Conservation (phyloP, 2,797 vertebrate species). For the Odontamblyopus rebecca region DNA sequence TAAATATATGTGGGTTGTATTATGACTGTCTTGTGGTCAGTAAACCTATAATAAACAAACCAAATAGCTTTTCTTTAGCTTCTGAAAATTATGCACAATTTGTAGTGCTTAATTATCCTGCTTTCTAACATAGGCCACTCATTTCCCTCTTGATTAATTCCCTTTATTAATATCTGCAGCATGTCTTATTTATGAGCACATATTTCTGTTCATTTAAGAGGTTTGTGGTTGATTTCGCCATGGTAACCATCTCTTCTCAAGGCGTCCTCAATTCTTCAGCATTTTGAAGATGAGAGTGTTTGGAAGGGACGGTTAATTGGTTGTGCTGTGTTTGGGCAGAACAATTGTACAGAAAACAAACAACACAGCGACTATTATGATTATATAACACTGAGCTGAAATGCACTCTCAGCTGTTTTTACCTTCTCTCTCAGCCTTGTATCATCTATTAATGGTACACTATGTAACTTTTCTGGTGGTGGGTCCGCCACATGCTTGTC, state of each 20-base stretch:
- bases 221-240: conserved; percentile 35
- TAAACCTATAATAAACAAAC: neutral
- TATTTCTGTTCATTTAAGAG: conserved; percentile 24
- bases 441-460: neutral
- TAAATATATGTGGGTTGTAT: neutral
- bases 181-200: conserved; percentile 18
- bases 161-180: conserved; percentile 2
- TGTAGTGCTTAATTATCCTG: neutral
- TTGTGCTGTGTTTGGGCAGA: conserved; percentile 48
- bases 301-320: conserved; percentile 38
- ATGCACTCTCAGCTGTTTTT: neutral
- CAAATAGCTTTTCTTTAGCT: neutral
- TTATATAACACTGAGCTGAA: neutral
- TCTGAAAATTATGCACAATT: neutral
- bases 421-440: neutral
- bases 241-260: conserved; percentile 46
- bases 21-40: neutral
- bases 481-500: neutral
- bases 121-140: neutral
- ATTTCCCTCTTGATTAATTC: neutral
- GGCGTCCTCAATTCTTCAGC: conserved; percentile 37
- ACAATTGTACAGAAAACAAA: conserved; percentile 38
- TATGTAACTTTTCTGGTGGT: neutral
- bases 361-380: conserved; percentile 1
- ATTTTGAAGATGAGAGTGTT: conserved; percentile 41